phyloP scores from a whole-genome alignment of 92 coral and sea anemone species.

The Phenganax marumi region DNA sequence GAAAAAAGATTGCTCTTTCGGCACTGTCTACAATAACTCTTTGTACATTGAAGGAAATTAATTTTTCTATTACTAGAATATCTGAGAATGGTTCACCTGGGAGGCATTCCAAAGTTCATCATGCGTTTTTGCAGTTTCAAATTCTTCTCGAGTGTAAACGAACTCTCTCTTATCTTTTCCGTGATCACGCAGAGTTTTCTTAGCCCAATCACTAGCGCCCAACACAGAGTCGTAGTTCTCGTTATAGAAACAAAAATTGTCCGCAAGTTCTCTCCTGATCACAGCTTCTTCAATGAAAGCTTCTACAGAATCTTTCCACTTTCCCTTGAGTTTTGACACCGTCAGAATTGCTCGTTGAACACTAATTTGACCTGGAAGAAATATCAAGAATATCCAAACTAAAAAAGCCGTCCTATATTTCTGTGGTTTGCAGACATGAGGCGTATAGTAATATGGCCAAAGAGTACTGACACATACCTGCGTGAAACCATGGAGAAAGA shows the following conservation, averaged over 20 bases:
- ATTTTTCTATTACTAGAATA: neutral
- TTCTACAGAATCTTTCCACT: constrained; percentile 70
- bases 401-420: neutral
- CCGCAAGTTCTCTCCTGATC: constrained; percentile 69
- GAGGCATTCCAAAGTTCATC: constrained; percentile 87
- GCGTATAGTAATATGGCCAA: neutral
- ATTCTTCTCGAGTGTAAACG: constrained; percentile 60
- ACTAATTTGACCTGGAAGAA: constrained; percentile 62
- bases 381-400: neutral
- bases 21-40: neutral
- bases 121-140: constrained; percentile 67
- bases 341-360: constrained; percentile 72
- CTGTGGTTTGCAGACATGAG: neutral
- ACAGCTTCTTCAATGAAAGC: constrained; percentile 70
- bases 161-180: constrained; percentile 65
- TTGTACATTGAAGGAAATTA: neutral
- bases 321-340: constrained; percentile 60
- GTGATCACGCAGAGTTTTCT: constrained; percentile 67
- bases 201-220: constrained; percentile 75
- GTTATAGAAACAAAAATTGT: constrained; percentile 70
- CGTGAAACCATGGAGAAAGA: constrained; percentile 77
- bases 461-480: constrained; percentile 39
- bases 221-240: constrained; percentile 68
- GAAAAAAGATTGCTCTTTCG: neutral
- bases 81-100: constrained; percentile 48